phyloP scores from a whole-genome alignment of 2,888 invertebrate genomes.

The Lasioglossum marginatum region DNA sequence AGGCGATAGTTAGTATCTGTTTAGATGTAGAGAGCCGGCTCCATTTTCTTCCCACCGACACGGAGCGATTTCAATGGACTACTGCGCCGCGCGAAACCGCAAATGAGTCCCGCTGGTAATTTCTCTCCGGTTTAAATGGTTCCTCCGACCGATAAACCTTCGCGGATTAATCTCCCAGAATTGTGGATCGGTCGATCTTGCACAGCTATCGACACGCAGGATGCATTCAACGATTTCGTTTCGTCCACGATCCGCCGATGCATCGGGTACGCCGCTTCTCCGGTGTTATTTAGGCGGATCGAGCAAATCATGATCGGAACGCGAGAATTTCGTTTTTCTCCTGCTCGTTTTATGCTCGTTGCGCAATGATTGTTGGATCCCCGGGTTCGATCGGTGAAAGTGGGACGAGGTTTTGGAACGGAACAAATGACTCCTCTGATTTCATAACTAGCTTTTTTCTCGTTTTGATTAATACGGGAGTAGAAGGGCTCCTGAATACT shows the following conservation, averaged over 20 bases:
- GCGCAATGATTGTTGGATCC: conserved; percentile 2
- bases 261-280: background rate
- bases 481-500: background rate
- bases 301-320: conserved; percentile 11
- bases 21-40: background rate
- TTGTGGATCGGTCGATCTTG: background rate
- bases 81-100: conserved; percentile 27
- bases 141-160: conserved; percentile 75
- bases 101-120: conserved; percentile 26
- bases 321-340: conserved; percentile 1
- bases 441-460: background rate
- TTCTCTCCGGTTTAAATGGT: conserved; percentile 63
- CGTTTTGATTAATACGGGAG: background rate
- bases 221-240: conserved; percentile 5
- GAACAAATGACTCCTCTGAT: background rate
- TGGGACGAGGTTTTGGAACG: background rate
- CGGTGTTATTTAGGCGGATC: conserved; percentile 13
- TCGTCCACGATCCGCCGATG: background rate
- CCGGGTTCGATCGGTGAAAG: conserved; percentile 5
- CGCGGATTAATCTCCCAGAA: conserved; percentile 71
- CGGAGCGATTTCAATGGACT: conserved; percentile 9
- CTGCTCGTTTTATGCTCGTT: background rate
- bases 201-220: background rate
- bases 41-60: conserved; percentile 5
- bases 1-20: background rate